Percentiles rank a stretch among this genome's conserved stretches.
These are phyloP conservation scores for Eulemur rubriventer DNA, from an alignment of 2,797 vertebrate species.

Conservation along the genomic window DNA sequence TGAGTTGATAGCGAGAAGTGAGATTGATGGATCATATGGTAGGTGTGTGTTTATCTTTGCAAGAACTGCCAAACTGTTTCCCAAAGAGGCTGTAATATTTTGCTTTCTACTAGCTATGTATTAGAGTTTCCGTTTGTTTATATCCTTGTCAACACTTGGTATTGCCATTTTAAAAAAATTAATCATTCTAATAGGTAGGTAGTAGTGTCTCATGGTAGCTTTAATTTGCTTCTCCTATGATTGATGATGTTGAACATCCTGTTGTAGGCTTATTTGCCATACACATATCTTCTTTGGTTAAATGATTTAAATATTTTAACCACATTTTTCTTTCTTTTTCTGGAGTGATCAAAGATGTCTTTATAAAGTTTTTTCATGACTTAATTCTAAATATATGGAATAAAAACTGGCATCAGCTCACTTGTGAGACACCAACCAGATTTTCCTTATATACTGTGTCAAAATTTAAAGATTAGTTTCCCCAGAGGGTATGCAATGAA, in stretches of 20 bases:
- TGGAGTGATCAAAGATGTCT: slow-evolving; percentile 88
- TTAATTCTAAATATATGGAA: slow-evolving; percentile 92
- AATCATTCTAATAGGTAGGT: neutral
- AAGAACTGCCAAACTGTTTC: neutral
- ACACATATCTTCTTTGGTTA: neutral
- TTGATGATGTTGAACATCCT: neutral
- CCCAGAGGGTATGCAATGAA: slow-evolving; percentile 73
- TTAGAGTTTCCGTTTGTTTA: neutral
- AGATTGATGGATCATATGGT: neutral
- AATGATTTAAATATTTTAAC: neutral
- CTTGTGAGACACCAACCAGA: slow-evolving; percentile 71
- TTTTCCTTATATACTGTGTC: slow-evolving; percentile 76
- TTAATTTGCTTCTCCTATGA: neutral
- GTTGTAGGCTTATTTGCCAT: neutral
- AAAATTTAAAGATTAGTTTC: slow-evolving; percentile 69
- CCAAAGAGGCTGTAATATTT: neutral
- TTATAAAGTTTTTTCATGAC: slow-evolving; percentile 88
- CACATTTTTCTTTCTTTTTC: neutral
- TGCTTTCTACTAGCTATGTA: neutral
- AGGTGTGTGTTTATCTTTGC: neutral
- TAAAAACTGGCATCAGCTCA: slow-evolving; percentile 85
- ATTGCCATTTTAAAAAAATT: neutral
- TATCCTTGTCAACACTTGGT: neutral
- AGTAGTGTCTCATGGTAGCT: neutral
- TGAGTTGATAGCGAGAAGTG: neutral